Evolutionary conservation across 2,888 invertebrate genomes (phyloP).

Genomic region (Laothoe populi): DNA sequence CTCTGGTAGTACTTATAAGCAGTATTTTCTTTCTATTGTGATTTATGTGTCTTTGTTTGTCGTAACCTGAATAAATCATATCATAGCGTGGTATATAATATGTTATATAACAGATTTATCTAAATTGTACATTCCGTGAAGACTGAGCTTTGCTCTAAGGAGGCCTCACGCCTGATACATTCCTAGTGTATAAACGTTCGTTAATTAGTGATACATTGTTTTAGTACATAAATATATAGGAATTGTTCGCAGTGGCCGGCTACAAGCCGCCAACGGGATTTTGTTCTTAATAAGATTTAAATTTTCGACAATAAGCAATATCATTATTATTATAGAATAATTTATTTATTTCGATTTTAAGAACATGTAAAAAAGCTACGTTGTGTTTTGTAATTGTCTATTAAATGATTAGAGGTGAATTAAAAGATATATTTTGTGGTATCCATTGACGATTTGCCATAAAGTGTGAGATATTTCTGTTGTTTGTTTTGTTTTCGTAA

Average conservation of each 20-base stretch:
- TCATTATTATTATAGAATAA: slow-evolving; percentile 71
- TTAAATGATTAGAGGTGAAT: slow-evolving; percentile 36
- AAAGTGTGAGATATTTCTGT: slow-evolving; percentile 80
- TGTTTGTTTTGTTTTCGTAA: slow-evolving; percentile 65
- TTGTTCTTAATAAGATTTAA: slow-evolving; percentile 52
- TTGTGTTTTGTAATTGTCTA: slow-evolving; percentile 83
- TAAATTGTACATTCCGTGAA: slow-evolving; percentile 50
- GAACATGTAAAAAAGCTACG: slow-evolving; percentile 79
- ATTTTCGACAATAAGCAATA: slow-evolving; percentile 81
- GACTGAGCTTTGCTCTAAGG: slow-evolving; percentile 34
- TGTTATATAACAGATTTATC: slow-evolving; percentile 48
- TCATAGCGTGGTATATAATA: slow-evolving; percentile 63
- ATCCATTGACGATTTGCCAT: slow-evolving; percentile 78
- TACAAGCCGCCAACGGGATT: slow-evolving; percentile 30
- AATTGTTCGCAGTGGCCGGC: slow-evolving; percentile 52
- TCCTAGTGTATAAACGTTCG: slow-evolving; percentile 57
- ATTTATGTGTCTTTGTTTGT: slow-evolving; percentile 42
- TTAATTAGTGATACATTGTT: slow-evolving; percentile 54
- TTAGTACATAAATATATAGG: slow-evolving; percentile 70
- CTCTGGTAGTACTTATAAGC: slow-evolving; percentile 62
- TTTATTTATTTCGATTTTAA: slow-evolving; percentile 83
- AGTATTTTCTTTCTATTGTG: slow-evolving; percentile 48
- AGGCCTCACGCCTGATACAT: slow-evolving; percentile 35
- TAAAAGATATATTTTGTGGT: slow-evolving; percentile 67
- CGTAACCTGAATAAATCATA: slow-evolving; percentile 62